A percentile compares a stretch with the other conserved stretches of the same genome.
Conservation (phyloP, 2,888 invertebrate genomes). For the Himalopsyche kuldschensis region DNA sequence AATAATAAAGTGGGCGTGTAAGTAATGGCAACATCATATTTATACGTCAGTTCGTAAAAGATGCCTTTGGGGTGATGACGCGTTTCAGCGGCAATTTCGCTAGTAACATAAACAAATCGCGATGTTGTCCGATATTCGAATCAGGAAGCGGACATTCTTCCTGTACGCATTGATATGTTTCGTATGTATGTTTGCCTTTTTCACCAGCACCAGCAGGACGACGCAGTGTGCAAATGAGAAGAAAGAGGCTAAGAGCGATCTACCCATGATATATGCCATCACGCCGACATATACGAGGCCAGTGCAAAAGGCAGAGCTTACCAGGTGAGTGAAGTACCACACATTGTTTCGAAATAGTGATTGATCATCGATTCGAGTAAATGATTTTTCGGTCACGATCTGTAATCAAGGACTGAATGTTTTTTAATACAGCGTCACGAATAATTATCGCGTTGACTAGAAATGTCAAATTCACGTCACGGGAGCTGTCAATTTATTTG, state of each 20-base stretch:
- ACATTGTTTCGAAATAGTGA: neutral
- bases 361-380: neutral
- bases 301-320: conserved; percentile 92
- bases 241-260: conserved; percentile 47
- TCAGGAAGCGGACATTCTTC: conserved; percentile 2
- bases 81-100: neutral
- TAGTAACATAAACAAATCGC: neutral
- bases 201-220: conserved; percentile 19
- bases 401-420: neutral
- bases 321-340: conserved; percentile 59
- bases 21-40: neutral
- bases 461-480: neutral
- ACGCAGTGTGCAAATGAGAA: conserved; percentile 20
- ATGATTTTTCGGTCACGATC: conserved; percentile 1
- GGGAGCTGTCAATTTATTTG: neutral
- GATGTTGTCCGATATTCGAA: conserved; percentile 3
- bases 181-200: neutral
- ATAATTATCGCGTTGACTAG: neutral
- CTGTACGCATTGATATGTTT: neutral
- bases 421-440: neutral
- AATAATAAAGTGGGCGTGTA: neutral
- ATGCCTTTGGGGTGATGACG: neutral
- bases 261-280: conserved; percentile 83
- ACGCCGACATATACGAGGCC: conserved; percentile 89
- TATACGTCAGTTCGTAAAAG: neutral